Conservation (phyloP, 2,888 invertebrate genomes). For the Plagiodera versicolora region DNA sequence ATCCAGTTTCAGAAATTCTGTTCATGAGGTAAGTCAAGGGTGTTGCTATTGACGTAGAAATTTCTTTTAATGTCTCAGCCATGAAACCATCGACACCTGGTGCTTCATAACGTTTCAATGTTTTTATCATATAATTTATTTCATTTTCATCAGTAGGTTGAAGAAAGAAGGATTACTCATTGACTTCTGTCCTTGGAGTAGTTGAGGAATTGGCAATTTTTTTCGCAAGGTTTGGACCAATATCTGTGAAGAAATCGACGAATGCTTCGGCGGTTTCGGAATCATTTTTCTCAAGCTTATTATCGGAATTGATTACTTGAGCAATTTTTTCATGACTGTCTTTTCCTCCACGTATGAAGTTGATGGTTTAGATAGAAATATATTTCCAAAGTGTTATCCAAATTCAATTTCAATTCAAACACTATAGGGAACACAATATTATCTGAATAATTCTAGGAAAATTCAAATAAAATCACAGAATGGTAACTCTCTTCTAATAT, state of each 20-base stretch:
- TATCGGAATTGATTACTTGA: background rate
- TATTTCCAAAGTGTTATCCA: too few species aligned
- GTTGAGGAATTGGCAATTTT: too few species aligned
- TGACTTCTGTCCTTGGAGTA: too few species aligned
- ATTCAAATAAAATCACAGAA: too few species aligned
- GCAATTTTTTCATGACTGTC: background rate
- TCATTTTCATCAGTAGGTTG: background rate
- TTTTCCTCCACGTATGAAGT: background rate
- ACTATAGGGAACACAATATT: too few species aligned
- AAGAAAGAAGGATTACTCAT: too few species aligned
- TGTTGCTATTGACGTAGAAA: background rate
- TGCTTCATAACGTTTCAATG: background rate
- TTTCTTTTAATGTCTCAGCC: background rate
- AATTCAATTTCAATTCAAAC: too few species aligned
- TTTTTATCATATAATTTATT: background rate
- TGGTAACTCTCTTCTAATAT: too few species aligned
- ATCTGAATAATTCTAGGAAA: too few species aligned
- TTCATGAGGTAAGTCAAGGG: background rate
- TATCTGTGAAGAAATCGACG: background rate
- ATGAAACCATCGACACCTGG: background rate
- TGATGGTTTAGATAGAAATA: too few species aligned
- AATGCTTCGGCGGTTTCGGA: background rate
- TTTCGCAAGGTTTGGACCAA: background rate
- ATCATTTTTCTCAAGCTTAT: background rate
- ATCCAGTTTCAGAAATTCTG: background rate